Base-by-base conservation (phyloP, 2,888 invertebrate species). In the Apamea epomidion region DNA sequence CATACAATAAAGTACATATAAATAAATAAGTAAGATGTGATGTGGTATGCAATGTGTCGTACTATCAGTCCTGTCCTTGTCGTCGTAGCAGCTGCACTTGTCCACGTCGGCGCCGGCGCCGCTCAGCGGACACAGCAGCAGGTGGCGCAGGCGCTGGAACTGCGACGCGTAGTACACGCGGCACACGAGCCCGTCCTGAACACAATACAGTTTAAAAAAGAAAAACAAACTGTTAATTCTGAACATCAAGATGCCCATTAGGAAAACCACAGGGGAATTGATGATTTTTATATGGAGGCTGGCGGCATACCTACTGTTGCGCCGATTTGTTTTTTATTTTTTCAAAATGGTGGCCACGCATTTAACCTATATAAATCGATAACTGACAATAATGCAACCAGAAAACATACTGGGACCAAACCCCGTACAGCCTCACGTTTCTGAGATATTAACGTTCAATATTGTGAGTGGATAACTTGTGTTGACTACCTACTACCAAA, bases 111-210 rank as follows among this genome's bases (percentile, higher is more conserved):
- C 32, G 70, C 14, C 14, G 89, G 87, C 87, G 68, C 74, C 70
- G 68, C 88, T 88, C 2, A 94, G 92, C 12, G 96, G 93, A 25
- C 95, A 93, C 64, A 97, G 90, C 82, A 97, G 86, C 92, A 93
- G 88, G 92, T 97, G 96, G 1, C 99, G 97, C 80, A 99, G 97
- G 68, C 98, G 97, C 76, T 98, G 98, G 96, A 99, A 99, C 94
- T 99, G 98, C 77, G 98, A 98, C 58, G 99, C 99, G 97, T 98
- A 99, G 96, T 98, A 99, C 87, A 99, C 98, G 89, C 98, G 98
- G 91, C 99, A 99, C 88, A 98, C 98, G 90, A 99, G 99, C 77
- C 99, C 98, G 65, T 99, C 97, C 97, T 97, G 84, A 0, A 1
- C 42, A 32, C 51, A 8, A 18, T 0, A 16, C 48, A 73, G 37